Evolutionary conservation across 2,797 vertebrate species (phyloP).

Genomic region (Cyprinella venusta): DNA sequence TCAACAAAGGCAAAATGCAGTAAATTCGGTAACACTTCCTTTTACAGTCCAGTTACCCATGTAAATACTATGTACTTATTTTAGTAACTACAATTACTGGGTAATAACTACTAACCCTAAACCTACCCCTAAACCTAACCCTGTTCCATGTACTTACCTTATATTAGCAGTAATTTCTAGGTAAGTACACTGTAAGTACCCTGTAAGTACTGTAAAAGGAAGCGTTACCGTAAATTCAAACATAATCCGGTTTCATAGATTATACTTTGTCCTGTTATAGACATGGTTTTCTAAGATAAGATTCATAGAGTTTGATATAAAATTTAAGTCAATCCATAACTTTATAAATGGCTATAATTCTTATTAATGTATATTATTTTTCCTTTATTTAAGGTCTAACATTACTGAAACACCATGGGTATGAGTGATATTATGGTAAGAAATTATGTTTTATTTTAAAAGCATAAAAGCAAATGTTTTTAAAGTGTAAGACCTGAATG

Average conservation of each 20-base stretch:
- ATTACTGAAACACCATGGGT: not conserved
- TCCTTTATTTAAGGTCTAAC: not conserved
- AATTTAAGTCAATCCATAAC: not conserved
- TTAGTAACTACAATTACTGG: too few relatives aligned
- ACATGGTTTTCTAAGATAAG: not conserved
- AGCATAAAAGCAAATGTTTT: not conserved
- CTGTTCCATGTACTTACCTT: too few relatives aligned
- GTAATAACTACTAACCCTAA: too few relatives aligned
- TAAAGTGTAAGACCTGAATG: not conserved
- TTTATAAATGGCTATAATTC: not conserved
- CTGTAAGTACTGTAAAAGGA: too few relatives aligned
- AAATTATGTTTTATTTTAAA: not conserved
- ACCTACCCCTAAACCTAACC: too few relatives aligned
- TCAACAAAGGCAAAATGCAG: not conserved
- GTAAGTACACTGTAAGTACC: too few relatives aligned
- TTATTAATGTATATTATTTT: not conserved
- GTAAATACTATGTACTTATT: too few relatives aligned
- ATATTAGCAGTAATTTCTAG: too few relatives aligned
- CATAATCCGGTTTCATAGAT: not conserved
- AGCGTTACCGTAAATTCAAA: not conserved
- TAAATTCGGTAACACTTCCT: too few relatives aligned
- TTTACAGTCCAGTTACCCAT: too few relatives aligned
- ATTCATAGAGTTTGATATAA: not conserved
- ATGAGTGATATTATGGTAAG: constrained; percentile 35
- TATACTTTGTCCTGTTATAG: not conserved